A percentile compares a stretch with the other conserved stretches of the same genome.
These are phyloP conservation scores for Rhabdornis inornatus DNA, from an alignment of 2,113 vertebrate genomes.

Conservation along the genomic window DNA sequence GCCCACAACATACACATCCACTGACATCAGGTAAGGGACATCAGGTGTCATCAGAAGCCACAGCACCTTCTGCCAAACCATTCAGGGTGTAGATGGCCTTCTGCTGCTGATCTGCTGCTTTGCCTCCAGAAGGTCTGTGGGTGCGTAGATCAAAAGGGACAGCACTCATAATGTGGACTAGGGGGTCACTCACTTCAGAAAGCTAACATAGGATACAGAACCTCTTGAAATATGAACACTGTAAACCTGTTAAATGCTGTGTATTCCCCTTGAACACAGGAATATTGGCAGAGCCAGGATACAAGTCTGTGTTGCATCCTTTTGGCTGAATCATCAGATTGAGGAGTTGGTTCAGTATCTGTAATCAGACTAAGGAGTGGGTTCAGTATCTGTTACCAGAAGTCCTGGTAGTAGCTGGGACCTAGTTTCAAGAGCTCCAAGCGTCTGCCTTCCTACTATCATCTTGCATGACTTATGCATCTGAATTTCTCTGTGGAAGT, in stretches of 20 bases:
- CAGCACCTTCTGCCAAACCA: background rate
- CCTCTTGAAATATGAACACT: background rate
- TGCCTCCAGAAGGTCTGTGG: background rate
- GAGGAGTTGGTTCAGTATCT: background rate
- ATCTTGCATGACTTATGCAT: background rate
- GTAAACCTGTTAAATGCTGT: background rate
- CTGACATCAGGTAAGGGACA: background rate
- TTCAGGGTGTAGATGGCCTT: background rate
- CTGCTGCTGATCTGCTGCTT: background rate
- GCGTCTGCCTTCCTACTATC: background rate
- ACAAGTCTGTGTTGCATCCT: background rate
- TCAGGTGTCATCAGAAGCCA: background rate
- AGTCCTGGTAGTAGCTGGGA: background rate
- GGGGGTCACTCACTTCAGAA: background rate
- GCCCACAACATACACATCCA: accelerated
- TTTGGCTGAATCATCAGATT: background rate
- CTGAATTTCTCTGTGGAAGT: background rate
- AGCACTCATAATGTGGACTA: background rate
- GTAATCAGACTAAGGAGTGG: background rate
- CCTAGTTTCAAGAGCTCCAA: background rate
- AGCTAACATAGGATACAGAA: background rate
- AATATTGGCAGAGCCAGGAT: background rate
- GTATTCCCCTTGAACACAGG: background rate
- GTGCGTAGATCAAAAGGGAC: background rate
- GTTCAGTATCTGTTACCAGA: background rate